phyloP scores from a whole-genome alignment of 2,797 vertebrate genomes.

The Urocyon cinereoargenteus region DNA sequence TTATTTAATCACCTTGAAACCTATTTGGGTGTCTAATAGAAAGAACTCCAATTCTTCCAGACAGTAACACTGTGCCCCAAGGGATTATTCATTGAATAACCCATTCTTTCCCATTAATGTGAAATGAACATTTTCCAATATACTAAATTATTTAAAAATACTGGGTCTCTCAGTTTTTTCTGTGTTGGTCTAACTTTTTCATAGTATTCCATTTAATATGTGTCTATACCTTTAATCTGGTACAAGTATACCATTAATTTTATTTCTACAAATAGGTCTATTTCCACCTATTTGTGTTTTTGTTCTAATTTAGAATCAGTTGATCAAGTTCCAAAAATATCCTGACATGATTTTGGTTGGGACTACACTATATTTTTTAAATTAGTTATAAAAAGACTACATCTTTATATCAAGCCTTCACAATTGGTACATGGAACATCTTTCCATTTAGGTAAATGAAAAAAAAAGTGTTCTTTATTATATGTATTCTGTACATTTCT shows the following conservation, averaged over 20 bases:
- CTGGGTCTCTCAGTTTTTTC: background rate
- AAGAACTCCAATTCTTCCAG: background rate
- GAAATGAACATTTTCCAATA: background rate
- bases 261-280: background rate
- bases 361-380: background rate
- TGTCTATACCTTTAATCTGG: background rate
- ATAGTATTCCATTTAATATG: background rate
- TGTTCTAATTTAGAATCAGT: constrained; percentile 32
- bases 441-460: constrained; percentile 18
- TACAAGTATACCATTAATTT: background rate
- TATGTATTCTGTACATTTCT: background rate
- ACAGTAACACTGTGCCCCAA: background rate
- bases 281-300: background rate
- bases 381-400: background rate
- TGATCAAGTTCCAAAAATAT: constrained; percentile 9
- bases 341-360: constrained; percentile 1
- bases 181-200: background rate
- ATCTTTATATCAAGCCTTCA: background rate
- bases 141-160: background rate
- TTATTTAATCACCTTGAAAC: background rate
- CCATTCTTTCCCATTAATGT: background rate
- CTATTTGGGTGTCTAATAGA: background rate
- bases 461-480: background rate
- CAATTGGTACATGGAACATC: background rate
- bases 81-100: background rate